Conservation (phyloP, 2,113 vertebrate genomes). For the Oryzias melastigma region DNA sequence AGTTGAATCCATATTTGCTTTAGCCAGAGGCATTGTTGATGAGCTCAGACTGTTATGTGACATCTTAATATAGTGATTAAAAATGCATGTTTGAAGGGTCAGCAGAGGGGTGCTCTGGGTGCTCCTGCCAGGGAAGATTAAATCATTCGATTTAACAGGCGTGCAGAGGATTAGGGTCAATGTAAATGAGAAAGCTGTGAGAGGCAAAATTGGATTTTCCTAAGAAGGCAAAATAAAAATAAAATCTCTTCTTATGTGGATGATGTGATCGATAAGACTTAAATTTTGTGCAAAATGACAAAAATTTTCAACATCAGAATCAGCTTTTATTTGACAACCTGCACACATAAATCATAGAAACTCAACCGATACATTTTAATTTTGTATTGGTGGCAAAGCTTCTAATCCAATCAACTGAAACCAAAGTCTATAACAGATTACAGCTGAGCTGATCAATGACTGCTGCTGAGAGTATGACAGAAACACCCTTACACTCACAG, state of each 20-base stretch:
- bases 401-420: constrained; percentile 75
- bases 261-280: constrained; percentile 29
- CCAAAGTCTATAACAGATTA: constrained; percentile 68
- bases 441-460: constrained; percentile 33
- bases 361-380: constrained; percentile 59
- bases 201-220: constrained; percentile 27
- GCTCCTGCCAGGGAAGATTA: constrained; percentile 70
- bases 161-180: constrained; percentile 61
- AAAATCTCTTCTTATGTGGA: neutral
- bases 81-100: constrained; percentile 72
- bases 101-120: constrained; percentile 56
- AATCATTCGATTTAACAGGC: constrained; percentile 60
- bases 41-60: constrained; percentile 77
- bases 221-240: constrained; percentile 21
- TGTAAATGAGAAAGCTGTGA: constrained; percentile 65
- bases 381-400: constrained; percentile 47
- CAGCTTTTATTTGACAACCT: constrained; percentile 10
- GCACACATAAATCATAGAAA: constrained; percentile 37
- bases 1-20: constrained; percentile 78
- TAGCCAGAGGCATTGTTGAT: constrained; percentile 73
- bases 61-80: constrained; percentile 78
- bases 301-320: constrained; percentile 7
- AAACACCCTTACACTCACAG: constrained; percentile 3
- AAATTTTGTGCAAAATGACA: neutral
- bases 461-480: constrained; percentile 17